Percentiles rank a stretch among this genome's conserved stretches.
These are phyloP conservation scores for Coreius guichenoti DNA, from an alignment of 2,797 vertebrate genomes.

Conservation along the genomic window DNA sequence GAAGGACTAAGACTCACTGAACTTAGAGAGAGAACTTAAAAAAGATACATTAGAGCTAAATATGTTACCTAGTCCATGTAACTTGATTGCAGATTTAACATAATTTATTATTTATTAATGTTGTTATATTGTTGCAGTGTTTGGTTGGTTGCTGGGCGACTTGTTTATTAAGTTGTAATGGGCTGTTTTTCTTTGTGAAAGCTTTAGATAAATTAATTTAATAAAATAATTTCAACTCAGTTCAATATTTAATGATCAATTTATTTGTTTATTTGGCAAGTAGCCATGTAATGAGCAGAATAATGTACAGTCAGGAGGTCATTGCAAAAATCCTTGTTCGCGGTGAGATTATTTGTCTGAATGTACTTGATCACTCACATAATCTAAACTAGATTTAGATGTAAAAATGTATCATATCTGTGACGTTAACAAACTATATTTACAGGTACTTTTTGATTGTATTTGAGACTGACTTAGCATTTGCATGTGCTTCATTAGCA, in stretches of 20 bases:
- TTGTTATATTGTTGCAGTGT: neutral
- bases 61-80: neutral
- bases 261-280: conserved; percentile 9
- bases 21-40: neutral
- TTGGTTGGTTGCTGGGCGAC: neutral
- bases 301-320: neutral
- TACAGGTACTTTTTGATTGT: conserved; percentile 15
- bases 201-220: neutral
- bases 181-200: neutral
- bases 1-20: neutral
- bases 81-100: neutral
- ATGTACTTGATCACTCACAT: neutral
- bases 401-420: neutral
- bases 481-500: conserved; percentile 59
- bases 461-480: conserved; percentile 40
- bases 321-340: neutral
- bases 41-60: neutral
- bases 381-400: neutral
- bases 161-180: neutral
- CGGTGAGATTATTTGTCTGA: neutral
- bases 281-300: neutral
- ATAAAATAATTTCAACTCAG: neutral
- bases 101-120: neutral
- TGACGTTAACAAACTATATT: neutral
- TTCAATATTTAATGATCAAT: neutral